Conservation (phyloP, 1,140 invertebrate species). For the Mactra quadrangularis region DNA sequence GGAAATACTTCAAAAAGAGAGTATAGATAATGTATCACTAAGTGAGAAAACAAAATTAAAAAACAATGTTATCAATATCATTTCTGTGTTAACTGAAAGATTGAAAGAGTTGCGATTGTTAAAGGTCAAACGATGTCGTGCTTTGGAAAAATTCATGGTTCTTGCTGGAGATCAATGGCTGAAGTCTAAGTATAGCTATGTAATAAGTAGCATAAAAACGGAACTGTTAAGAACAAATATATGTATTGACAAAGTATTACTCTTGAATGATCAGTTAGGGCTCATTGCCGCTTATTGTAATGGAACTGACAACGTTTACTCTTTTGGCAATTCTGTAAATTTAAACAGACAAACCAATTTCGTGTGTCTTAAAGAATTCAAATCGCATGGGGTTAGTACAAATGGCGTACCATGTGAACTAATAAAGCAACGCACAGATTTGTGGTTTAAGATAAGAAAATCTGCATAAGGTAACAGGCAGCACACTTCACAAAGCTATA, state of each 20-base stretch:
- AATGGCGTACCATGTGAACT: neutral
- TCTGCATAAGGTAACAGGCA: conserved; percentile 8
- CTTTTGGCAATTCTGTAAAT: neutral
- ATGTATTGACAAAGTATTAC: neutral
- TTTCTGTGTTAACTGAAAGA: neutral
- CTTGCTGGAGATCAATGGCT: neutral
- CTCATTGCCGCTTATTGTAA: neutral
- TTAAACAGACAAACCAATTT: neutral
- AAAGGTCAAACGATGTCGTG: neutral
- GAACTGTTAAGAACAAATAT: neutral
- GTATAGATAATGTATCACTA: neutral
- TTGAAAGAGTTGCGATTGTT: neutral
- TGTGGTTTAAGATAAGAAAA: conserved; percentile 7
- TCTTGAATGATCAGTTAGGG: neutral
- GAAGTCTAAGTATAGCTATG: conserved; percentile 9
- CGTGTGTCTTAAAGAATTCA: neutral
- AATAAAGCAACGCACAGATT: neutral
- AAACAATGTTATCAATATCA: neutral
- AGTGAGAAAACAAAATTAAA: neutral
- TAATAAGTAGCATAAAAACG: conserved; percentile 6
- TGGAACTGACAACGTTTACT: neutral
- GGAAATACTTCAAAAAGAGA: neutral
- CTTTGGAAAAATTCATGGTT: neutral
- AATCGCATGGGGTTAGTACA: neutral
- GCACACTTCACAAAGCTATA: conserved; percentile 9